Evolutionary conservation across 2,113 vertebrate genomes (phyloP).

Genomic region (Sphyrna mokarran): DNA sequence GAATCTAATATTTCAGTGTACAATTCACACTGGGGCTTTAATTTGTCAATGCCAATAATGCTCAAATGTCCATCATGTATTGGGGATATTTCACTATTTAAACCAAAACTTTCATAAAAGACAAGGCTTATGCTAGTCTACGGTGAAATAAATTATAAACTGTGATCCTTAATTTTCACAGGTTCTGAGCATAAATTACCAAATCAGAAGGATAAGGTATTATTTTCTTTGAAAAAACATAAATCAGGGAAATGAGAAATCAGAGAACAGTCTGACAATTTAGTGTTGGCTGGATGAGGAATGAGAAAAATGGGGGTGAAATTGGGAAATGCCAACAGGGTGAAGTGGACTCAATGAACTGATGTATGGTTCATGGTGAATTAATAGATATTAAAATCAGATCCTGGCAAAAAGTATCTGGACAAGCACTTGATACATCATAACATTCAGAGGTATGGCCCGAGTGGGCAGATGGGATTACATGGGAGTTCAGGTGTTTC

Average conservation of each 20-base stretch:
- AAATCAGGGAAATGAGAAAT: neutral
- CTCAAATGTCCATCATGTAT: neutral
- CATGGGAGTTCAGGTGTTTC: no score
- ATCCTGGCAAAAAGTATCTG: no score
- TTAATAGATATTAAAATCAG: neutral
- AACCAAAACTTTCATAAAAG: neutral
- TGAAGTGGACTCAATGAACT: neutral
- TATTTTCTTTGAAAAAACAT: neutral
- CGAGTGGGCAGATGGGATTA: no score
- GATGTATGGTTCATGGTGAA: no score
- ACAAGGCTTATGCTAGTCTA: neutral
- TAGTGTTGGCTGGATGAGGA: neutral
- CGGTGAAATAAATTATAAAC: neutral
- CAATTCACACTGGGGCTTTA: neutral
- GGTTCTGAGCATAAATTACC: neutral
- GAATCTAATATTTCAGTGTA: neutral
- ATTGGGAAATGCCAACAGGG: neutral
- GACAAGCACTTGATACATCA: no score
- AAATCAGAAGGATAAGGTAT: neutral
- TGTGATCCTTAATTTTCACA: neutral
- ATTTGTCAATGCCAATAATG: neutral
- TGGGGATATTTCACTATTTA: neutral
- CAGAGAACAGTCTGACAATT: neutral
- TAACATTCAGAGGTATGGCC: no score
- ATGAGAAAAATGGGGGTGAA: neutral